Evolutionary conservation across 2,888 invertebrate genomes (phyloP), one percentile per base, ranked within the genome.

Genomic region (Strigamia crassipes): DNA sequence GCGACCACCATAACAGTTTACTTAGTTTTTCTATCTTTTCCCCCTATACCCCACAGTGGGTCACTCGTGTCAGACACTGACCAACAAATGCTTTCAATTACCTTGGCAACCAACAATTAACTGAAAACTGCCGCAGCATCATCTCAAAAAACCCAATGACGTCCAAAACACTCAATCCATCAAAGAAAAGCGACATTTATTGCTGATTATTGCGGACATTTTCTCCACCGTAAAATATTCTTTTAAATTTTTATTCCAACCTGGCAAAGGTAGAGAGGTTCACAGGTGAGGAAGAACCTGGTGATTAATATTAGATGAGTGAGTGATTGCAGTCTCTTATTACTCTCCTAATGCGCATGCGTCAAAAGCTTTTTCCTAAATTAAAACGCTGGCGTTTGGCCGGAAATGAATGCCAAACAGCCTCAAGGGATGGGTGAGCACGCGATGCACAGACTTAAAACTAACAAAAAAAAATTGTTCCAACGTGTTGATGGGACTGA

Each of bases 401-500:
- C 61, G 61, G 61, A 66, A 66, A 66, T 66, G 61, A 66, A 66
- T 66, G 61, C 61, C 61, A 66, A 66, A 66, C 61, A 66, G 61
- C 61, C 61, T 66, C 61, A 18, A 66, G 61, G 61, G 61, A 66
- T 66, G 21, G 23, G 21, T 66, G 61, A 23, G 61, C 61, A 66
- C 61, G 61, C 61, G 61, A 66, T 18, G 23, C 61, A 12, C 21
- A 12, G 23, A 66, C 15, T 46, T 46, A 66, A 66, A 66, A 23
- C 12, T 66, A 66, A 23, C n/a, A 23, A 23, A 23, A 66, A 66
- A 66, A 66, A 66, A 21, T 66, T 13, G 42, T 42, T n/a, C 46
- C 46, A n/a, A 46, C 46, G 46, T 46, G 61, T 66, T 66, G 61
- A 66, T 66, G 61, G 23, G 23, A 21, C 61, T 18, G 23, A 66